These are phyloP conservation scores for Hirtodrosophila duncani DNA, from an alignment of 2,888 invertebrate genomes.

Conservation along the genomic window DNA sequence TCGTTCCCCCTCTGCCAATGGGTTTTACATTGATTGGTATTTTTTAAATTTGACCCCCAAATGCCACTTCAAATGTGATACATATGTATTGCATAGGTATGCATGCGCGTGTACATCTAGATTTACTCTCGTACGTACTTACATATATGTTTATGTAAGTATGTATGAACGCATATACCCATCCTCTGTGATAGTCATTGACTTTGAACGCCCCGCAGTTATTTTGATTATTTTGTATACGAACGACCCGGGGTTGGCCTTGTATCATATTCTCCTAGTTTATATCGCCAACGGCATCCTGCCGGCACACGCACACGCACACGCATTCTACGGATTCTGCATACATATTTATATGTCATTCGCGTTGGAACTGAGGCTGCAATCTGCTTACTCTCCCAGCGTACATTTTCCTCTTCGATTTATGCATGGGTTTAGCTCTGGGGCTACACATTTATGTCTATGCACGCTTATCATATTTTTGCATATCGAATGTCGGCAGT, in stretches of 20 bases:
- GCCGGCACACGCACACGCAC: neutral
- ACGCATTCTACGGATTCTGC: conserved; percentile 36
- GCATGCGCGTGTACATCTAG: too few relatives aligned
- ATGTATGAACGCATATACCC: too few relatives aligned
- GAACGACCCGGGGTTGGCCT: conserved; percentile 19
- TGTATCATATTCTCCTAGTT: too few relatives aligned
- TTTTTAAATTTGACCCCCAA: too few relatives aligned
- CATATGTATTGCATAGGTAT: neutral
- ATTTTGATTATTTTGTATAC: conserved; percentile 22
- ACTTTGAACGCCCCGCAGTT: conserved; percentile 38
- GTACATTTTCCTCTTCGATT: conserved; percentile 38
- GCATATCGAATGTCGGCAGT: conserved; percentile 38
- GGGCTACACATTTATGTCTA: conserved; percentile 15
- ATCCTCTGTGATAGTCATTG: too few relatives aligned
- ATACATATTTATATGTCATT: conserved; percentile 50
- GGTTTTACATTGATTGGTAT: too few relatives aligned
- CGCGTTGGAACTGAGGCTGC: conserved; percentile 20
- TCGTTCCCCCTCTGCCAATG: too few relatives aligned
- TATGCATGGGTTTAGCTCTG: conserved; percentile 44
- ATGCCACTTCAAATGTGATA: too few relatives aligned
- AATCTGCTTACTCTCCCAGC: conserved; percentile 4
- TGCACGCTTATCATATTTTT: conserved; percentile 54
- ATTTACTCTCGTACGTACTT: too few relatives aligned
- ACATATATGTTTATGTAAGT: conserved; percentile 41
- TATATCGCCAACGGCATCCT: too few relatives aligned